Percentiles rank a stretch among this genome's conserved stretches.
These are phyloP conservation scores for Porites divaricata DNA, from an alignment of 92 coral and sea anemone genomes.

Conservation along the genomic window DNA sequence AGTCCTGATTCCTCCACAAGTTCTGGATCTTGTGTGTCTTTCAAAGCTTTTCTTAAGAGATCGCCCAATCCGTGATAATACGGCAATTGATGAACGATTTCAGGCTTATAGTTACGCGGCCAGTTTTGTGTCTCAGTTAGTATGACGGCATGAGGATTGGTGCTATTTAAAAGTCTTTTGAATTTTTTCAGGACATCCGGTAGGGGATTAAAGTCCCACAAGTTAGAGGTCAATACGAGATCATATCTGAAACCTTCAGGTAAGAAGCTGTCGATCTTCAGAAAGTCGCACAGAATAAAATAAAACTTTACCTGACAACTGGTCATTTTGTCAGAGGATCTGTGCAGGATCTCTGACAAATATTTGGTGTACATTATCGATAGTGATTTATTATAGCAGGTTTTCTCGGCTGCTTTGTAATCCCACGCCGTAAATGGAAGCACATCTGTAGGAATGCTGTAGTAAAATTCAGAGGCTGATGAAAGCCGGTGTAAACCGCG, in stretches of 20 bases:
- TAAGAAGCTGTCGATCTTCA: slow-evolving; percentile 43
- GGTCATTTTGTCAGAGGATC: slow-evolving; percentile 28
- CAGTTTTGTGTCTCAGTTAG: slow-evolving; percentile 69
- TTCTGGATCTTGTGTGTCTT: slow-evolving; percentile 61
- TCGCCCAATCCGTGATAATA: not conserved
- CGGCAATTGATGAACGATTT: slow-evolving; percentile 8
- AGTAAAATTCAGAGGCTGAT: slow-evolving; percentile 19
- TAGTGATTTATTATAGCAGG: slow-evolving; percentile 37
- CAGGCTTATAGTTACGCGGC: slow-evolving; percentile 29
- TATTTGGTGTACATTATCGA: slow-evolving; percentile 61
- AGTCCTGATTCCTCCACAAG: slow-evolving; percentile 39
- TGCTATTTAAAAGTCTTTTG: slow-evolving; percentile 38
- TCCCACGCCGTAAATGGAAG: slow-evolving; percentile 81
- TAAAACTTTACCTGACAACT: slow-evolving; percentile 50
- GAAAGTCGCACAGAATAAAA: slow-evolving; percentile 55
- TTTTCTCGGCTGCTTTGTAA: slow-evolving; percentile 52
- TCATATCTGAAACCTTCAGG: slow-evolving; percentile 53
- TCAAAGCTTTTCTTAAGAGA: slow-evolving; percentile 30
- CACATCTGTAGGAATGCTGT: slow-evolving; percentile 30
- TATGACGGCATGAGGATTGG: slow-evolving; percentile 64
- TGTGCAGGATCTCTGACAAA: slow-evolving; percentile 44
- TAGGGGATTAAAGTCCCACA: slow-evolving; percentile 63
- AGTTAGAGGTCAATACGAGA: slow-evolving; percentile 70
- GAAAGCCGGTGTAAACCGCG: not conserved
- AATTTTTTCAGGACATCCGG: slow-evolving; percentile 31